Percentiles rank a stretch among this genome's conserved stretches.
These are phyloP conservation scores for Dallia pectoralis DNA, from an alignment of 2,797 vertebrate genomes.

Conservation along the genomic window DNA sequence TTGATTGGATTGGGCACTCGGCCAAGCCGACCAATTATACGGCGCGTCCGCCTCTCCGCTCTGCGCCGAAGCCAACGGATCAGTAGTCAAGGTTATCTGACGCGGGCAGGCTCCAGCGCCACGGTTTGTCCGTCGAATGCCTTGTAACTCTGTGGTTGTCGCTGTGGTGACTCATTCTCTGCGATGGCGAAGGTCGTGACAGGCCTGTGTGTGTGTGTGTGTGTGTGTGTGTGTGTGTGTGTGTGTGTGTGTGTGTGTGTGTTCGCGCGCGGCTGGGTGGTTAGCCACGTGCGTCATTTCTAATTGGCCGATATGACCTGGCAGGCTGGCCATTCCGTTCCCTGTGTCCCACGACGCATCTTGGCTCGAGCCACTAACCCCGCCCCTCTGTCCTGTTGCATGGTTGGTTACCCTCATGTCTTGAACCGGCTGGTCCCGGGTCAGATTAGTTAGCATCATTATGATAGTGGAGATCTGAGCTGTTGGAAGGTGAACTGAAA, in stretches of 20 bases:
- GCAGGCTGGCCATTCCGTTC: conserved; percentile 32
- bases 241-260: not conserved
- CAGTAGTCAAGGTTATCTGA: conserved; percentile 60
- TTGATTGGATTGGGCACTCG: conserved; percentile 31
- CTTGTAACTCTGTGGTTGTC: conserved; percentile 38
- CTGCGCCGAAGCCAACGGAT: conserved; percentile 62
- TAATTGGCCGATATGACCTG: conserved; percentile 50
- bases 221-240: not conserved
- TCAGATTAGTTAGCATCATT: not conserved
- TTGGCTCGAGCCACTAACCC: not conserved
- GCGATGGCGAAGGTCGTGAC: conserved; percentile 20
- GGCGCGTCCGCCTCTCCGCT: conserved; percentile 50
- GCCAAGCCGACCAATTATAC: conserved; percentile 53
- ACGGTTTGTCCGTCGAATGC: conserved; percentile 43
- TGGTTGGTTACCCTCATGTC: not conserved
- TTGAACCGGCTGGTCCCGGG: not conserved
- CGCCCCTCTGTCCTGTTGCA: not conserved
- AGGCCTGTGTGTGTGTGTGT: not conserved
- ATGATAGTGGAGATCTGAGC: not conserved
- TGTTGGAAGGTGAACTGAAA: not conserved
- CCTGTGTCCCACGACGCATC: conserved; percentile 10
- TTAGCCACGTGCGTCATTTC: conserved; percentile 9
- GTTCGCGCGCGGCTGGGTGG: too few species aligned
- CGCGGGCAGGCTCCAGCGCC: conserved; percentile 40
- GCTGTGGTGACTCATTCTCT: conserved; percentile 30